Evolutionary conservation across 1,140 invertebrate species (phyloP), one percentile per base, ranked within the genome.

Genomic region (Drosophila littoralis): DNA sequence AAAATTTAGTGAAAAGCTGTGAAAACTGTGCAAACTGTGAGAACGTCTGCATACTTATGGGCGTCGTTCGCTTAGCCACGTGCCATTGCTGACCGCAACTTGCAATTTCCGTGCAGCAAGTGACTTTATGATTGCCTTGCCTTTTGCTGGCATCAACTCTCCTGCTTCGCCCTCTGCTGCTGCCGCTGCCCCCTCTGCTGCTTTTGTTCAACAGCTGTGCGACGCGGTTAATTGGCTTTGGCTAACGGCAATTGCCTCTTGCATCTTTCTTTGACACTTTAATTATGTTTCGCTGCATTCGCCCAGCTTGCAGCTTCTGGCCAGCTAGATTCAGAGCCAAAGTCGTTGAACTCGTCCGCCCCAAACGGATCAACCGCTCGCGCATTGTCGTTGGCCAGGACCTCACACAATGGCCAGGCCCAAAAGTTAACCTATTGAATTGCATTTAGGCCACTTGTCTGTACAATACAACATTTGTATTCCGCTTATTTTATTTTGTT

Each of bases 61-160:
- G 48, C 54, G 22, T 22, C n/a, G 13, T 10, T 8, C 32, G 35
- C 33, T 73, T 46, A 42, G 63, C 61, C 63, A 69, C 67, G 82
- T 82, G 68, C 60, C 76, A 79, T 52, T 71, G 75, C 35, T 63
- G 76, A 78, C 84, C 84, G 80, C 84, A 89, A 66, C 77, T 80
- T 83, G 80, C 77, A 88, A 88, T 88, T 88, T 88, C 84, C 84
- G 83, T 88, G 71, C 71, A 60, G 75, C 75, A 76, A 86, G 75
- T 73, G 83, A 83, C 83, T 88, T 88, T 88, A 88, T 88, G 83
- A 88, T 88, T 88, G 79, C 79, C 69, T 52, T 69, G 79, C 75
- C 70, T 66, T 77, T 63, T 36, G 48, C 38, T 22, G 2, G 22
- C 22, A 22, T 22, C 22, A 22, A 22, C 22, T 22, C 1, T 22